Evolutionary conservation across 37 sponge, comb jelly and placozoan species (phyloP).

Genomic region (Lycopodina hypogea): DNA sequence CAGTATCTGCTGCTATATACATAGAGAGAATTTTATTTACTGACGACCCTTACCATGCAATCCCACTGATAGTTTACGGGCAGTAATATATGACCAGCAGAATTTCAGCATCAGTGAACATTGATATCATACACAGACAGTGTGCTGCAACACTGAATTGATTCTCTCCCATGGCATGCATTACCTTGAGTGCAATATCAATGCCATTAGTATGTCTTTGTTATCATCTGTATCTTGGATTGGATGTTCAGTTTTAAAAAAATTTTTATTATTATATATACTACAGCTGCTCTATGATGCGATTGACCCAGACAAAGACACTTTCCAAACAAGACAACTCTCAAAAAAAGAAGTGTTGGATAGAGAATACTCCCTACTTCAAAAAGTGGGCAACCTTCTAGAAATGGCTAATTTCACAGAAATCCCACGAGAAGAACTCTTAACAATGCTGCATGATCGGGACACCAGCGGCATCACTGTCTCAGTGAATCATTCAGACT

Average conservation of each 20-base stretch:
- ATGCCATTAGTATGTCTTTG: background rate
- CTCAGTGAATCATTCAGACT: constrained; percentile 50
- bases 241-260: background rate
- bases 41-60: no score
- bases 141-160: background rate
- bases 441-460: constrained; percentile 43
- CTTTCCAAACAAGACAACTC: constrained; percentile 45
- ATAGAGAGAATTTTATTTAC: no score
- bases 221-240: background rate
- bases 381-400: constrained; percentile 53
- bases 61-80: no score
- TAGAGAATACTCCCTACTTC: constrained; percentile 73
- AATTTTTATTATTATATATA: background rate
- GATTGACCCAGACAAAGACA: constrained; percentile 94
- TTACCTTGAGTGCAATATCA: background rate
- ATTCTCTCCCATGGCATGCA: background rate
- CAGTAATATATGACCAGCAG: no score
- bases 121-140: no score
- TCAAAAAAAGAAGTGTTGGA: constrained; percentile 70
- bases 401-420: constrained; percentile 76
- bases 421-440: constrained; percentile 48
- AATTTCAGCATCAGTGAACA: no score
- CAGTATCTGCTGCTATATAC: no score
- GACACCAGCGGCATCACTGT: constrained; percentile 67
- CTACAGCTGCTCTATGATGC: constrained; percentile 72